Evolutionary conservation across 2,113 vertebrate species (phyloP).

Genomic region (Monopterus albus): DNA sequence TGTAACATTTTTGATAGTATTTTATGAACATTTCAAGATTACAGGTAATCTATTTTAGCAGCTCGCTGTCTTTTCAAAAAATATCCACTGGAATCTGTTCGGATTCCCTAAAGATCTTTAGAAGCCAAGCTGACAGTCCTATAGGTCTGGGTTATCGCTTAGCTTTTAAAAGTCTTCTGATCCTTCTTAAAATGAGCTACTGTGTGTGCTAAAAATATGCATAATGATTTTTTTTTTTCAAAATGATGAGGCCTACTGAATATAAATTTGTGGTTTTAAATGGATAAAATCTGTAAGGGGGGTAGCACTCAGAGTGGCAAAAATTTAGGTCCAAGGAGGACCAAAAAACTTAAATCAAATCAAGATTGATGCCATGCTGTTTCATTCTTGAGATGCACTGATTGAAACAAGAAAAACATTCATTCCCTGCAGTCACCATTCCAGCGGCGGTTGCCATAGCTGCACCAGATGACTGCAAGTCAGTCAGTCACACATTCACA

Average conservation of each 20-base stretch:
- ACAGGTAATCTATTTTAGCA: conserved; percentile 47
- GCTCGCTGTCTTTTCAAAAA: conserved; percentile 26
- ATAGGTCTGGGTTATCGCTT: conserved; percentile 51
- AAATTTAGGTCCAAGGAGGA: conserved; percentile 50
- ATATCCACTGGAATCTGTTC: conserved; percentile 46
- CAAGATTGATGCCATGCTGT: conserved; percentile 56
- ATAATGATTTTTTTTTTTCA: conserved; percentile 20
- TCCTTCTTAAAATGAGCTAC: conserved; percentile 63
- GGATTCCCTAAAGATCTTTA: conserved; percentile 51
- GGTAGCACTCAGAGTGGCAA: conserved; percentile 46
- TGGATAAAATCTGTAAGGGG: conserved; percentile 8
- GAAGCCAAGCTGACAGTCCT: conserved; percentile 47
- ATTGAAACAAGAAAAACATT: conserved; percentile 68
- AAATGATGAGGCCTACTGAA: conserved; percentile 51
- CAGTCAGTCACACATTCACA: conserved; percentile 69
- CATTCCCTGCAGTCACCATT: conserved; percentile 61
- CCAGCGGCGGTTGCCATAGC: conserved; percentile 71
- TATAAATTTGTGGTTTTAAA: conserved; percentile 48
- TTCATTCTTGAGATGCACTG: conserved; percentile 72
- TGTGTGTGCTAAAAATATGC: conserved; percentile 53
- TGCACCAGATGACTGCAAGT: conserved; percentile 67
- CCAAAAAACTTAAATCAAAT: not conserved
- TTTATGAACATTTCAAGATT: conserved; percentile 48
- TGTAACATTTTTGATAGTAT: too few relatives aligned
- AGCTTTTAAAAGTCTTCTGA: conserved; percentile 57